A percentile compares a stretch with the other conserved stretches of the same genome.
These are phyloP conservation scores for Muscina levida DNA, from an alignment of 2,888 invertebrate species.

Conservation along the genomic window DNA sequence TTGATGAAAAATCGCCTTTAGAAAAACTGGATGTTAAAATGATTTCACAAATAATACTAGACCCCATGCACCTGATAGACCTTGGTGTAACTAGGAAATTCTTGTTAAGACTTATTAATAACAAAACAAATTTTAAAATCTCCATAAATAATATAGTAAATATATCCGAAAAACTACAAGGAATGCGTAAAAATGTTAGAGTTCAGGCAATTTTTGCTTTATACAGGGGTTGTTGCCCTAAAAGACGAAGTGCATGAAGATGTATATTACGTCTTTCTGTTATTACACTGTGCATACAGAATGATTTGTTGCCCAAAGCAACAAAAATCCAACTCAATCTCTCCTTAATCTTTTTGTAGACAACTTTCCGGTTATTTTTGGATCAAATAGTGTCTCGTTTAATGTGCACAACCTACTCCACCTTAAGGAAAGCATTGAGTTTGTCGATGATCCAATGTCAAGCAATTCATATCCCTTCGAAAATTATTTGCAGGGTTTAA, in stretches of 20 bases:
- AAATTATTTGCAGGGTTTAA: neutral
- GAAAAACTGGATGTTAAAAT: constrained; percentile 1
- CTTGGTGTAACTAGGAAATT: constrained; percentile 21
- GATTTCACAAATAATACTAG: constrained; percentile 7
- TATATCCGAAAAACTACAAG: constrained; percentile 41
- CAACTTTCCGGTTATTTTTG: neutral
- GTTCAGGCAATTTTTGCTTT: constrained; percentile 59
- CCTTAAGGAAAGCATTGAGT: neutral
- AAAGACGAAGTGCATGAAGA: constrained; percentile 44
- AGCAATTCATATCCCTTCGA: neutral
- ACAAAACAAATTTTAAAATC: neutral
- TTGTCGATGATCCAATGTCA: neutral
- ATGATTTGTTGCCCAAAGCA: constrained; percentile 41
- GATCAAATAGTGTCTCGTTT: neutral
- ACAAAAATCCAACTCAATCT: constrained; percentile 4
- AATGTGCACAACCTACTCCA: constrained; percentile 6
- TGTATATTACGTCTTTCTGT: constrained; percentile 40
- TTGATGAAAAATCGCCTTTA: constrained; percentile 14
- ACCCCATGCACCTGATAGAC: constrained; percentile 13
- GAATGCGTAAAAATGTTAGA: constrained; percentile 50
- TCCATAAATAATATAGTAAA: constrained; percentile 27
- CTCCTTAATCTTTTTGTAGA: neutral
- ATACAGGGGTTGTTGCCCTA: constrained; percentile 45
- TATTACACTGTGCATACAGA: constrained; percentile 46
- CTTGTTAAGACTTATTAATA: neutral